Percentiles rank a stretch among this genome's conserved stretches.
phyloP scores from a whole-genome alignment of 2,888 invertebrate genomes.

The Hydroisotoma schaefferi region DNA sequence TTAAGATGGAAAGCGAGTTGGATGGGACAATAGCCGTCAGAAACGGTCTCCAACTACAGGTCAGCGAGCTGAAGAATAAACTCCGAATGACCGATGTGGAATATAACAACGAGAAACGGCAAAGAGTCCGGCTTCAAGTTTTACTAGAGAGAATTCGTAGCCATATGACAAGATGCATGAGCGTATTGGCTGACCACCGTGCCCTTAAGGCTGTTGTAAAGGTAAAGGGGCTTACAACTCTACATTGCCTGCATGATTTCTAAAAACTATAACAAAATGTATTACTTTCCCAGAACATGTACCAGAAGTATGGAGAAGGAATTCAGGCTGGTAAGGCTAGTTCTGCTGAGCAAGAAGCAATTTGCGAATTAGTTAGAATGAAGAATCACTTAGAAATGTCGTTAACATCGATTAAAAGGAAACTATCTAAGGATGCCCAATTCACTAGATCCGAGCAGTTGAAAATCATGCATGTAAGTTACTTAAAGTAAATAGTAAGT shows the following conservation, averaged over 20 bases:
- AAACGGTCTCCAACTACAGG: conserved; percentile 63
- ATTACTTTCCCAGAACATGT: conserved; percentile 35
- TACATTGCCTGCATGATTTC: background rate
- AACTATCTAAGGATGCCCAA: conserved; percentile 54
- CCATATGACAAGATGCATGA: conserved; percentile 75
- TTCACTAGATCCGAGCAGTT: conserved; percentile 58
- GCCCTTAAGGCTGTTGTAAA: conserved; percentile 58
- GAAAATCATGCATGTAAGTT: conserved; percentile 63
- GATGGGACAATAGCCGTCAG: conserved; percentile 53
- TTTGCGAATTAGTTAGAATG: conserved; percentile 65
- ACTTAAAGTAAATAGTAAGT: background rate
- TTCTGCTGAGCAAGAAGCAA: conserved; percentile 46
- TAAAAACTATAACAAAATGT: background rate
- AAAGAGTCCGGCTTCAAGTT: conserved; percentile 60
- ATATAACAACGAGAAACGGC: conserved; percentile 63
- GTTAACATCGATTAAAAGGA: conserved; percentile 58
- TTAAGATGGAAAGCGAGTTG: conserved; percentile 72
- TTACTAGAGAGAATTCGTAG: conserved; percentile 63
- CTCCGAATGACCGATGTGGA: conserved; percentile 68
- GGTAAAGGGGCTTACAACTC: conserved; percentile 48
- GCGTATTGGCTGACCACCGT: conserved; percentile 71
- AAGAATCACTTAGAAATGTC: conserved; percentile 74
- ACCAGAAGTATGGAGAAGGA: conserved; percentile 45
- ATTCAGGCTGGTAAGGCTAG: conserved; percentile 40
- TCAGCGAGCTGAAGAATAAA: conserved; percentile 74